A percentile compares a stretch with the other conserved stretches of the same genome.
These are phyloP conservation scores for Stenichneumon culpator DNA, from an alignment of 2,888 invertebrate species.

Conservation along the genomic window DNA sequence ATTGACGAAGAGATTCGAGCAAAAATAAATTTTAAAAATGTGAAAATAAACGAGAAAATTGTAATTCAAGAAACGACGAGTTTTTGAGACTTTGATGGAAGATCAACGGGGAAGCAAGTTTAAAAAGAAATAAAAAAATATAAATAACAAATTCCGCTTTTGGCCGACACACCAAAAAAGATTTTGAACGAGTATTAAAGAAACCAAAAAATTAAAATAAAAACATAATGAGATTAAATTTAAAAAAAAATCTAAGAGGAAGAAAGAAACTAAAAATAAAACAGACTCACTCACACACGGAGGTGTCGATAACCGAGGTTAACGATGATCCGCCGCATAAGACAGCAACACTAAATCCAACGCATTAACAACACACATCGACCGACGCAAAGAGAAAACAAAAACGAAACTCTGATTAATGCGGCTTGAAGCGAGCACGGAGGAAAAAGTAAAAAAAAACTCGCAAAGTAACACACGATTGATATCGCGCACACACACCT, in stretches of 20 bases:
- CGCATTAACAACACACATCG: constrained; percentile 51
- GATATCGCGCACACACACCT: constrained; percentile 46
- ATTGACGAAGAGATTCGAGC: constrained; percentile 64
- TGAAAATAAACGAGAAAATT: constrained; percentile 70
- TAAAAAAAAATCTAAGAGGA: constrained; percentile 58
- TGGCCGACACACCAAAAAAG: constrained; percentile 80
- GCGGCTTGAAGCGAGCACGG: constrained; percentile 12
- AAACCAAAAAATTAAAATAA: constrained; percentile 29
- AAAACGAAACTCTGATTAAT: constrained; percentile 25
- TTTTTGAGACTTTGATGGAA: constrained; percentile 67
- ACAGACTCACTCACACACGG: constrained; percentile 73
- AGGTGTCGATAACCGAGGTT: constrained; percentile 69
- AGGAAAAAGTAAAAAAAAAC: constrained; percentile 18
- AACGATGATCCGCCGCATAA: constrained; percentile 64
- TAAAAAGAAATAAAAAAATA: constrained; percentile 57
- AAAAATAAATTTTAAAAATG: constrained; percentile 35
- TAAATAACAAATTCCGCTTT: constrained; percentile 79
- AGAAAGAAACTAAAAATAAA: constrained; percentile 65
- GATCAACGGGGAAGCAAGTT: constrained; percentile 60
- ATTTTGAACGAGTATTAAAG: constrained; percentile 59
- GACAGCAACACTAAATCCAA: constrained; percentile 61
- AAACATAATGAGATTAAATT: constrained; percentile 35
- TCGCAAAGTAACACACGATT: constrained; percentile 59
- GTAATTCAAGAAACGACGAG: constrained; percentile 70
- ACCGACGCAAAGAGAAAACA: constrained; percentile 23